Evolutionary conservation across 2,888 invertebrate genomes (phyloP).

Genomic region (Julus scanicus): DNA sequence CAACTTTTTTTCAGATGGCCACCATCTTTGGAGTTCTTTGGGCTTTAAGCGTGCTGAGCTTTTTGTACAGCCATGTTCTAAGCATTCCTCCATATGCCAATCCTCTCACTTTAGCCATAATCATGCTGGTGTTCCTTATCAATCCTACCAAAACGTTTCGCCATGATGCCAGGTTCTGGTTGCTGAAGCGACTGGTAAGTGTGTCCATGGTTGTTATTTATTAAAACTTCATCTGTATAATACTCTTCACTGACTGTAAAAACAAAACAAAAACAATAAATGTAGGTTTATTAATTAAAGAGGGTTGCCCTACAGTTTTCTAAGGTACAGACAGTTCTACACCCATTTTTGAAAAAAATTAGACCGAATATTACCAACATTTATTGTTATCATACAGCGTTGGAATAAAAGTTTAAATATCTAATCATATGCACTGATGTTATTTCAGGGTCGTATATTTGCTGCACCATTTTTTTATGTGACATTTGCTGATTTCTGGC

Average conservation of each 20-base stretch:
- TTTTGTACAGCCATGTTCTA: constrained; percentile 82
- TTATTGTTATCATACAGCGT: too few relatives aligned
- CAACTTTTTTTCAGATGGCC: constrained; percentile 70
- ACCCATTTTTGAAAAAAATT: too few relatives aligned
- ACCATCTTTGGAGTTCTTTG: constrained; percentile 94
- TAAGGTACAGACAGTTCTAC: too few relatives aligned
- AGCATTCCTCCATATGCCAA: constrained; percentile 93
- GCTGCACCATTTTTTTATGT: constrained; percentile 94
- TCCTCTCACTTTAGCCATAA: constrained; percentile 82
- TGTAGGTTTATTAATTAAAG: too few relatives aligned
- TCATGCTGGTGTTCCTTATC: constrained; percentile 82
- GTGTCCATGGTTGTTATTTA: too few relatives aligned
- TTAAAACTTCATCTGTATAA: too few relatives aligned
- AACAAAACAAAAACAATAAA: too few relatives aligned
- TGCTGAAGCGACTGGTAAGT: constrained; percentile 82
- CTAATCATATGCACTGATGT: neutral
- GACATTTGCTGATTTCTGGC: constrained; percentile 97
- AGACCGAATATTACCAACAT: too few relatives aligned
- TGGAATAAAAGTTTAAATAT: too few relatives aligned
- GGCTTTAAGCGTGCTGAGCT: constrained; percentile 89
- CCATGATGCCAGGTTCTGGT: constrained; percentile 95
- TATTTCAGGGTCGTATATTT: constrained; percentile 78
- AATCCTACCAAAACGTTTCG: constrained; percentile 93
- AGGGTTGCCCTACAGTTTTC: too few relatives aligned
- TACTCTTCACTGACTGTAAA: too few relatives aligned